A percentile compares a stretch with the other conserved stretches of the same genome.
Conservation (phyloP, 2,888 invertebrate species). For the Parthenolecanium corni region DNA sequence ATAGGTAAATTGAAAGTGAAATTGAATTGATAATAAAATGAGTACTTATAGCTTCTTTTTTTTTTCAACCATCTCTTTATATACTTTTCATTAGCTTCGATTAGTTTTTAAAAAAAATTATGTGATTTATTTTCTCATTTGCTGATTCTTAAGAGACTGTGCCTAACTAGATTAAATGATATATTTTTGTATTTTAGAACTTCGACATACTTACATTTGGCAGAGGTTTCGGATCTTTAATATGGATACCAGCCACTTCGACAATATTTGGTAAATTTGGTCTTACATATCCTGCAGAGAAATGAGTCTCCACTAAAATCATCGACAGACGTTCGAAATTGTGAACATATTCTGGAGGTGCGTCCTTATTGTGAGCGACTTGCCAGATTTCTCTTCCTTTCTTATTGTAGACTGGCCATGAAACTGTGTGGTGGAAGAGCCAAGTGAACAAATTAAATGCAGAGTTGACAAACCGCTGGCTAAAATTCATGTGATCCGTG, state of each 20-base stretch:
- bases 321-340: not conserved
- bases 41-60: no score
- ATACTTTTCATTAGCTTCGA: no score
- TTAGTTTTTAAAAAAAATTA: no score
- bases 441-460: not conserved
- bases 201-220: not conserved
- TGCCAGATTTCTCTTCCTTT: not conserved
- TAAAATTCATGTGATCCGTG: slow-evolving; percentile 15
- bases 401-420: not conserved
- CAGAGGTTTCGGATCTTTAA: not conserved
- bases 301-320: slow-evolving; percentile 17
- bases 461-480: slow-evolving; percentile 1
- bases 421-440: not conserved
- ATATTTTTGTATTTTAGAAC: no score
- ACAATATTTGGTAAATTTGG: slow-evolving; percentile 8
- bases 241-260: slow-evolving; percentile 17
- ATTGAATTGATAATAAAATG: no score
- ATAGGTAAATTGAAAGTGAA: no score
- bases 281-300: not conserved
- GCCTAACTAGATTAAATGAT: no score
- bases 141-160: no score
- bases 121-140: no score
- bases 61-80: no score
- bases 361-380: not conserved
- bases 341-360: not conserved